phyloP scores from a whole-genome alignment of 2,797 vertebrate genomes.

The Siniperca scherzeri region DNA sequence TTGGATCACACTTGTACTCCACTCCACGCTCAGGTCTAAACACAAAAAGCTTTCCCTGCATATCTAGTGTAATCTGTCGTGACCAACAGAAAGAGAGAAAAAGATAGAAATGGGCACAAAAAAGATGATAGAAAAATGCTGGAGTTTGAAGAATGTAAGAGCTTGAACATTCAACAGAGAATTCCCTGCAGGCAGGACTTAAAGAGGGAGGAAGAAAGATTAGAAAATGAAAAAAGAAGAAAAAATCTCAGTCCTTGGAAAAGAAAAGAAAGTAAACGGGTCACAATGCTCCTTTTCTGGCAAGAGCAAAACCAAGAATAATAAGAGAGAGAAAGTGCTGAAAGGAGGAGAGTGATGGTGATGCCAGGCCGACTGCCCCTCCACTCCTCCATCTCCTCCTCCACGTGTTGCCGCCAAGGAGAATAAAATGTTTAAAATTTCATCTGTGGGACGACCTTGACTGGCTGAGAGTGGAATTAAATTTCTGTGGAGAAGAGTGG shows the following conservation, averaged over 20 bases:
- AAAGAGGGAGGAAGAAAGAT: conserved; percentile 13
- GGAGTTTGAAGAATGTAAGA: conserved; percentile 25
- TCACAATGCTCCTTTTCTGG: conserved; percentile 25
- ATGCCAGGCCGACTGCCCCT: conserved; percentile 29
- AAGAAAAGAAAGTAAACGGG: not conserved
- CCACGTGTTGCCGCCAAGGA: conserved; percentile 48
- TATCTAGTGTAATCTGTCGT: conserved; percentile 27
- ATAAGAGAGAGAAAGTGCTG: not conserved
- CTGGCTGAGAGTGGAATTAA: conserved; percentile 67
- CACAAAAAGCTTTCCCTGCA: not conserved
- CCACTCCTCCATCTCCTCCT: conserved; percentile 33
- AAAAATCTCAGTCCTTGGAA: conserved; percentile 6
- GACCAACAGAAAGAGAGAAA: conserved; percentile 6
- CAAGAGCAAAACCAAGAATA: conserved; percentile 5
- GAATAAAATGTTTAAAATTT: conserved; percentile 74
- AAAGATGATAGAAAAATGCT: conserved; percentile 29
- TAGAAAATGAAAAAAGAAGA: conserved; percentile 17
- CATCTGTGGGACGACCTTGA: conserved; percentile 73
- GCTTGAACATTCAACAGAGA: conserved; percentile 31
- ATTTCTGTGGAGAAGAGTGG: conserved; percentile 66
- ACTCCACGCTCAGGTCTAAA: not conserved
- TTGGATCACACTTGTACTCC: not conserved
- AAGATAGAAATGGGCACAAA: not conserved
- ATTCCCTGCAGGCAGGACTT: conserved; percentile 28
- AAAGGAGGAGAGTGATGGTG: conserved; percentile 26